Base-by-base conservation (phyloP, 2,797 vertebrate species). In the Danionella dracula region DNA sequence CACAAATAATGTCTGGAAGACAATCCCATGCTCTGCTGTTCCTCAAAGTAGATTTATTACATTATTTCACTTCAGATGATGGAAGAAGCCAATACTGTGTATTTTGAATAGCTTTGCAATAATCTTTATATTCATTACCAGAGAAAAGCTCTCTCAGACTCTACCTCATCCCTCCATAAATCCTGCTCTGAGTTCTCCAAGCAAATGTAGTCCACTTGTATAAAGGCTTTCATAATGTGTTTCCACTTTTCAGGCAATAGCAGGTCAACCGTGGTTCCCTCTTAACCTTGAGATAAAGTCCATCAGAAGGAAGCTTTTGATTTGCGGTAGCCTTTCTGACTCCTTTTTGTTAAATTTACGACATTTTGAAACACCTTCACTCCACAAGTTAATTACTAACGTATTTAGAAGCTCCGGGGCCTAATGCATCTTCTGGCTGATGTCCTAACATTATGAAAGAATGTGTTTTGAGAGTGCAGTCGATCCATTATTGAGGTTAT, bases 1-100 rank as follows among this genome's bases (percentile, higher is more conserved):
- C 41, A 41, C n/a, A 53, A 70, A 45, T 78, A 75, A 79, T 77
- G 70, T 56, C 75, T 69, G 40, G 65, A 69, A n/a, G n/a, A n/a
- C n/a, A n/a, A n/a, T n/a, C n/a, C n/a, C n/a, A n/a, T n/a, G n/a
- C 45, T 55, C 54, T 34, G 16, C 55, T 49, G 64, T 70, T 66
- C 68, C 59, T 62, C 64, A 65, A 59, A 72, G 66, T 56, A 48
- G 55, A 74, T 76, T 73, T 76, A 75, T 75, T 69, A 61, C 44
- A 74, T 72, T 72, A 73, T 69, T 63, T 66, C 58, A 66, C 53
- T 38, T 53, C 38, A 21, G 41, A 23, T 11, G 12, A 45, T 59
- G 35, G 65, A 68, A 68, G 69, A 50, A 70, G 32, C 54, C 61
- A 58, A 77, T 69, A 68, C 65, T 53, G 66, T 44, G 49, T 42